A percentile compares a stretch with the other conserved stretches of the same genome.
Conservation (phyloP, 2,888 invertebrate genomes). For the Argyresthia goedartella region DNA sequence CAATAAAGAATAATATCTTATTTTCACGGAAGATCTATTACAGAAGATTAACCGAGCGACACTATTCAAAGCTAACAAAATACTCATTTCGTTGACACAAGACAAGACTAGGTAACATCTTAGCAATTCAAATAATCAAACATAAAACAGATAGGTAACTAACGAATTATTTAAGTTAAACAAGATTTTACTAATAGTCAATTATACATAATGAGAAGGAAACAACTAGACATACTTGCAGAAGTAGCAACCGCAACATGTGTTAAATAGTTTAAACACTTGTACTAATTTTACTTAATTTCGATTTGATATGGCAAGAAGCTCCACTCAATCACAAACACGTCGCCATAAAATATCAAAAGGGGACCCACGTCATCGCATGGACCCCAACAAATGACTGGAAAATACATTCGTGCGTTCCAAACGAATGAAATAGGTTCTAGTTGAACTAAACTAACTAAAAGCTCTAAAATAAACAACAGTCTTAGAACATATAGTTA, state of each 20-base stretch:
- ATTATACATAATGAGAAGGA: background rate
- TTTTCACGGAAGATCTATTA: constrained; percentile 14
- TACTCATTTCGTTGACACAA: constrained; percentile 9
- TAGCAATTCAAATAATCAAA: constrained; percentile 1
- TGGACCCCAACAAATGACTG: constrained; percentile 39
- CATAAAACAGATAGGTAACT: constrained; percentile 5
- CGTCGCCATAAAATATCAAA: no score
- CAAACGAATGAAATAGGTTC: background rate
- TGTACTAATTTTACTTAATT: constrained; percentile 9
- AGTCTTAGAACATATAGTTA: constrained; percentile 67
- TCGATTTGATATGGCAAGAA: constrained; percentile 11
- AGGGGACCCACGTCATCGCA: no score
- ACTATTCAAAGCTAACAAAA: background rate
- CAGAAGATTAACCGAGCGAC: constrained; percentile 9
- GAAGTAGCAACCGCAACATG: background rate
- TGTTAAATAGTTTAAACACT: background rate
- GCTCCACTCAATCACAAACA: background rate
- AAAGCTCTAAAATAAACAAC: constrained; percentile 67
- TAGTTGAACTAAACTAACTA: constrained; percentile 56
- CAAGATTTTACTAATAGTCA: background rate
- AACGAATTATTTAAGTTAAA: constrained; percentile 5
- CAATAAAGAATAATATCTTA: background rate
- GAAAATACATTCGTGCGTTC: constrained; percentile 45
- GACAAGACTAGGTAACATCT: constrained; percentile 14
- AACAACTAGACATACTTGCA: background rate